Conservation (phyloP, 2,888 invertebrate species). For the Microplitis deprimator region DNA sequence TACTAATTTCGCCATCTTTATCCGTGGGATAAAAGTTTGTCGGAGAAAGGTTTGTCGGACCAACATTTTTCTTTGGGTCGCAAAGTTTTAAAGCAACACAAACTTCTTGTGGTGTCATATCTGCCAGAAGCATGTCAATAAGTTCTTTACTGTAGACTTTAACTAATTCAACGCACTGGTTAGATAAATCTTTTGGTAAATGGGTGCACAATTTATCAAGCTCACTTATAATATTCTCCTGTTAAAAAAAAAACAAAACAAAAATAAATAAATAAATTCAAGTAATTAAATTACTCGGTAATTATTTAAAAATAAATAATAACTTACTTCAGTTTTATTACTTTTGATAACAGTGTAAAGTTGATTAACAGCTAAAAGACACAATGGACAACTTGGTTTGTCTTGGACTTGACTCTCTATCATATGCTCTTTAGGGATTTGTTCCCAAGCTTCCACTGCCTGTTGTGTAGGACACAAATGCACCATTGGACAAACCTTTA, state of each 20-base stretch:
- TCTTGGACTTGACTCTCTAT: conserved; percentile 72
- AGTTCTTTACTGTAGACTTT: conserved; percentile 83
- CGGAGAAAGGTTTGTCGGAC: conserved; percentile 58
- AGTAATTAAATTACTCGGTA: not conserved
- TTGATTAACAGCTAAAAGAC: conserved; percentile 85
- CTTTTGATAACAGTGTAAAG: conserved; percentile 82
- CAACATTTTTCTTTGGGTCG: conserved; percentile 61
- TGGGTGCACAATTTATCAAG: conserved; percentile 81
- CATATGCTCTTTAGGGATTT: conserved; percentile 72
- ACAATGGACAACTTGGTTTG: conserved; percentile 85
- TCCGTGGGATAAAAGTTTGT: conserved; percentile 70
- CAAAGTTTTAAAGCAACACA: conserved; percentile 86
- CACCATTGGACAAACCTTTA: conserved; percentile 80
- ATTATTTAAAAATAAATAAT: conserved; percentile 17
- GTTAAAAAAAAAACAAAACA: conserved; percentile 49
- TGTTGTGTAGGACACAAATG: conserved; percentile 78
- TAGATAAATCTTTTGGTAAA: conserved; percentile 77
- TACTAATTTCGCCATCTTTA: conserved; percentile 72
- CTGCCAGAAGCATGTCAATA: conserved; percentile 83
- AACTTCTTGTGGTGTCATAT: conserved; percentile 83
- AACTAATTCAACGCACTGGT: conserved; percentile 84
- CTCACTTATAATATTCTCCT: conserved; percentile 81
- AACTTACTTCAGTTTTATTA: conserved; percentile 82
- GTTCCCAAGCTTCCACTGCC: conserved; percentile 66
- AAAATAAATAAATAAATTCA: not conserved